phyloP scores from a whole-genome alignment of 2,797 vertebrate genomes.

The Cygnus olor region DNA sequence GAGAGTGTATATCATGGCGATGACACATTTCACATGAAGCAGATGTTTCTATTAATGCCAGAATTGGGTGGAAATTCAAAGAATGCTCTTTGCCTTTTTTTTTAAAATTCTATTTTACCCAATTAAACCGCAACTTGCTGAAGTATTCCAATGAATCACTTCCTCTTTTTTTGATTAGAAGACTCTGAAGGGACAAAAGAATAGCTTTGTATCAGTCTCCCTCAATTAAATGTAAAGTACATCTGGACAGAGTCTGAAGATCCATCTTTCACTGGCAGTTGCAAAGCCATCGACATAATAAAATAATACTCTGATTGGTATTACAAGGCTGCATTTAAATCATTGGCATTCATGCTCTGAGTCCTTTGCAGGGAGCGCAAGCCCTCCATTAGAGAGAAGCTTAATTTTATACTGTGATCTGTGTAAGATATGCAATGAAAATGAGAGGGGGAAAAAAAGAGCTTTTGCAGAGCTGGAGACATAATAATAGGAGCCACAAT shows the following conservation, averaged over 20 bases:
- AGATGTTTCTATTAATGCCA: constrained; percentile 62
- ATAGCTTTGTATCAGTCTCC: constrained; percentile 55
- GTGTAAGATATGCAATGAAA: constrained; percentile 64
- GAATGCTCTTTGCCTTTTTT: background rate
- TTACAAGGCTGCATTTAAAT: constrained; percentile 74
- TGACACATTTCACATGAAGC: background rate
- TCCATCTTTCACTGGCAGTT: constrained; percentile 61
- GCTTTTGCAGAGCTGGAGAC: constrained; percentile 57
- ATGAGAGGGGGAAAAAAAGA: constrained; percentile 48
- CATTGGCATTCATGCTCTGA: constrained; percentile 55
- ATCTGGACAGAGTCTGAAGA: constrained; percentile 63
- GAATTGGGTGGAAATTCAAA: constrained; percentile 46
- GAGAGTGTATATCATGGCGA: background rate
- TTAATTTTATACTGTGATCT: constrained; percentile 70
- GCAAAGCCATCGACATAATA: constrained; percentile 63
- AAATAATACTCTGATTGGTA: constrained; percentile 74
- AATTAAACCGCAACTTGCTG: constrained; percentile 49
- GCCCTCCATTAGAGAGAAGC: constrained; percentile 59
- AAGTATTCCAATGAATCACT: constrained; percentile 40
- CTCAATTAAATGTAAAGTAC: constrained; percentile 69
- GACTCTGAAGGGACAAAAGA: constrained; percentile 51
- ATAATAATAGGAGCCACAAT: constrained; percentile 60
- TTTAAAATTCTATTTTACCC: constrained; percentile 18
- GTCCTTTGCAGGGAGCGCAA: constrained; percentile 65
- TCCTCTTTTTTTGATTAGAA: constrained; percentile 4